Evolutionary conservation across 2,888 invertebrate species (phyloP).

Genomic region (Hylaea fasciaria): DNA sequence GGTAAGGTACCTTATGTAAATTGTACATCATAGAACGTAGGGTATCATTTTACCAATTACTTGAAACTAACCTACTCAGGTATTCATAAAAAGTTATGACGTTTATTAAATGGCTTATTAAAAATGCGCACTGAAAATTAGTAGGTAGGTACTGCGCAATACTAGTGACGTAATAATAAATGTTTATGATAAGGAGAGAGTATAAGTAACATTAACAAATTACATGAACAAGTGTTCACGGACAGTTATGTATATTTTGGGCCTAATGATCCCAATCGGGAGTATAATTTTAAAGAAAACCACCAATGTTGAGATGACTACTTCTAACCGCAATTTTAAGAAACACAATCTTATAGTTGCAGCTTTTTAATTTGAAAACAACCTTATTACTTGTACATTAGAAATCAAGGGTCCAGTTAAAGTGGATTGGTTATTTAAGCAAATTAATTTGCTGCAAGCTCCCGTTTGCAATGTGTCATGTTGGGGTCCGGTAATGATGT

Average conservation of each 20-base stretch:
- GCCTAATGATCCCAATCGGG: constrained; percentile 3
- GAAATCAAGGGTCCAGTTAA: background rate
- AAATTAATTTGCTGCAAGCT: constrained; percentile 30
- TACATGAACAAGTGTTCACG: background rate
- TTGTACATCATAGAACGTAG: too few species aligned
- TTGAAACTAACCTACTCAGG: too few species aligned
- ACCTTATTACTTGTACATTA: background rate
- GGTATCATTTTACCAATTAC: too few species aligned
- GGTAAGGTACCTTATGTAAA: too few species aligned
- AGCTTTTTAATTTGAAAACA: background rate
- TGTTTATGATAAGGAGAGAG: too few species aligned
- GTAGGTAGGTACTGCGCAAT: too few species aligned
- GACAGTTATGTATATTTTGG: constrained; percentile 2
- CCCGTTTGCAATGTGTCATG: constrained; percentile 41
- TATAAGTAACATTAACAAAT: too few species aligned
- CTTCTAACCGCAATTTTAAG: constrained; percentile 1
- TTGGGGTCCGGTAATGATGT: constrained; percentile 30
- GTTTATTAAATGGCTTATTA: too few species aligned
- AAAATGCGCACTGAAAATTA: too few species aligned
- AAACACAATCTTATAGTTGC: background rate
- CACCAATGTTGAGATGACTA: constrained; percentile 2
- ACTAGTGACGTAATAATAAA: too few species aligned
- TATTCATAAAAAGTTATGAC: too few species aligned
- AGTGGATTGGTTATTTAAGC: background rate
- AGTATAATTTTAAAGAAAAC: background rate